phyloP scores from a whole-genome alignment of 2,113 vertebrate species.

The Stictonetta naevosa region DNA sequence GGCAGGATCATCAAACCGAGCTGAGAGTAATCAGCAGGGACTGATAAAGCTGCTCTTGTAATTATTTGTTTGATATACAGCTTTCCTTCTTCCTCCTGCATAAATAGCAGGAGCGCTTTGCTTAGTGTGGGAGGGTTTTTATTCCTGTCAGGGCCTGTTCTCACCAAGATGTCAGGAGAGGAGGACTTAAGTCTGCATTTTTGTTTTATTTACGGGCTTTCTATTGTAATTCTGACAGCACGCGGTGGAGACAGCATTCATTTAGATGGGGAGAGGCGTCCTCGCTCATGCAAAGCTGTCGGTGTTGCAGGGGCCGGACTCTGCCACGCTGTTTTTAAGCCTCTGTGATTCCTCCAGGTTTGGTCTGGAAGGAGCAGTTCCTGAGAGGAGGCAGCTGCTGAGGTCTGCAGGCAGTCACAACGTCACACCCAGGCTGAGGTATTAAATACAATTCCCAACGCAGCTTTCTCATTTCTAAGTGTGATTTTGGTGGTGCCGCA shows the following conservation, averaged over 20 bases:
- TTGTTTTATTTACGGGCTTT: slow-evolving; percentile 42
- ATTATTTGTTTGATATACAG: slow-evolving; percentile 71
- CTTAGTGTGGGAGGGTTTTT: slow-evolving; percentile 40
- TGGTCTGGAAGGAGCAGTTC: background rate
- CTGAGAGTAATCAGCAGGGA: slow-evolving; percentile 64
- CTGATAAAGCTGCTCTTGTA: slow-evolving; percentile 64
- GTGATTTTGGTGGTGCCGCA: background rate
- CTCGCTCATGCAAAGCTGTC: background rate
- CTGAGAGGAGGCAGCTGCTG: background rate
- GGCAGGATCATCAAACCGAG: slow-evolving; percentile 56
- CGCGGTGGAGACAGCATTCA: background rate
- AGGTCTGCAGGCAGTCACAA: rapidly evolving
- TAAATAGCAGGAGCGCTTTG: slow-evolving; percentile 50
- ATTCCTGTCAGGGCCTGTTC: slow-evolving; percentile 60
- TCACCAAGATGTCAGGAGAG: slow-evolving; percentile 34
- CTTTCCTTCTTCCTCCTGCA: slow-evolving; percentile 59
- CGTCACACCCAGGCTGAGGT: rapidly evolving
- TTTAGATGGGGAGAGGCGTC: background rate
- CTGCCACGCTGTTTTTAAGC: background rate
- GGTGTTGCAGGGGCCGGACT: background rate
- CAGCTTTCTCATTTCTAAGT: background rate
- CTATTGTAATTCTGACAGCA: slow-evolving; percentile 35
- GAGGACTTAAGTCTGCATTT: slow-evolving; percentile 48
- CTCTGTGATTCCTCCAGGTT: background rate
- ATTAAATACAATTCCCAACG: background rate